These are phyloP conservation scores for Heliconius ethilla DNA, from an alignment of 2,888 invertebrate genomes.

Conservation along the genomic window DNA sequence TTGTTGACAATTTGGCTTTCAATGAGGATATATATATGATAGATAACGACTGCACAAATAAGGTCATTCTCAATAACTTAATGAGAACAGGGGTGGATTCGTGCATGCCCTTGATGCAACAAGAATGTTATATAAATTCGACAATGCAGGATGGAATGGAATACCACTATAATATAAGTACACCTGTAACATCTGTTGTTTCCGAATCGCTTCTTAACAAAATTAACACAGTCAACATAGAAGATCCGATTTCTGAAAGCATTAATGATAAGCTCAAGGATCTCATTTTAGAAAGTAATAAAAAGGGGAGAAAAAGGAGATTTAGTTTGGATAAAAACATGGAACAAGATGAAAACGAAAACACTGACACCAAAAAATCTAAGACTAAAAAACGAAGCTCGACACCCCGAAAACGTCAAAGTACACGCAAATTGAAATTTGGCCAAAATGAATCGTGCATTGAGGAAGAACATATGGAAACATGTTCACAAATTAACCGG, in stretches of 20 bases:
- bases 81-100: constrained; percentile 59
- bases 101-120: constrained; percentile 67
- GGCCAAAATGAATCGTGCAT: constrained; percentile 52
- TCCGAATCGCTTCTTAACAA: constrained; percentile 60
- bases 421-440: constrained; percentile 36
- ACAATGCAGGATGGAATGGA: constrained; percentile 40
- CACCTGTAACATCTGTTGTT: constrained; percentile 42
- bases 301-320: constrained; percentile 53
- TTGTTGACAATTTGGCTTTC: constrained; percentile 46
- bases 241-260: constrained; percentile 60
- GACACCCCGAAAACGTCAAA: constrained; percentile 49
- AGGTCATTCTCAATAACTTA: constrained; percentile 52
- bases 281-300: constrained; percentile 68
- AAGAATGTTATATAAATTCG: constrained; percentile 56
- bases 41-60: constrained; percentile 38
- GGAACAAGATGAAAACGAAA: constrained; percentile 30
- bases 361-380: constrained; percentile 44
- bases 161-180: constrained; percentile 44
- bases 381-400: constrained; percentile 49
- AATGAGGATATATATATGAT: constrained; percentile 29
- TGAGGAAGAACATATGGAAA: constrained; percentile 64
- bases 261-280: constrained; percentile 62
- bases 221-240: constrained; percentile 55
- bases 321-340: constrained; percentile 48
- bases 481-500: constrained; percentile 56